These are phyloP conservation scores for Mastacembelus armatus DNA, from an alignment of 2,797 vertebrate genomes.

Conservation along the genomic window DNA sequence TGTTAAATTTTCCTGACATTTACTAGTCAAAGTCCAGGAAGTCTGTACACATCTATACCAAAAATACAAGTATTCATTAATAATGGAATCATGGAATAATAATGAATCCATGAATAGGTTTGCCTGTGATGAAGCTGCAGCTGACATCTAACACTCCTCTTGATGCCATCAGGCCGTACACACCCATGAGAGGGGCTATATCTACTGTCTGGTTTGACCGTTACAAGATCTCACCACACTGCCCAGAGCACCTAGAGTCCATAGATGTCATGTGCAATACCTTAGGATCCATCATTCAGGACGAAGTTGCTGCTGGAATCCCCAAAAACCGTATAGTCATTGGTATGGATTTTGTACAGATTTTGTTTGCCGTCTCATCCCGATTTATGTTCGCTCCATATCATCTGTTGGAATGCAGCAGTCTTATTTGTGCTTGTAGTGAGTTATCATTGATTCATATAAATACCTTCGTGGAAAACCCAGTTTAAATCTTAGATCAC, in stretches of 20 bases:
- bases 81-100: too few relatives aligned
- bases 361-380: too few relatives aligned
- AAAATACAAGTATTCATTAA: too few relatives aligned
- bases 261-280: slow-evolving; percentile 85
- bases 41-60: too few relatives aligned
- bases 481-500: too few relatives aligned
- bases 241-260: slow-evolving; percentile 89
- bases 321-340: slow-evolving; percentile 87
- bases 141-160: slow-evolving; percentile 18
- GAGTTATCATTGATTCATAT: too few relatives aligned
- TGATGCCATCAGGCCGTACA: slow-evolving; percentile 86
- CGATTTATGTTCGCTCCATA: neutral
- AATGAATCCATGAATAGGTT: too few relatives aligned
- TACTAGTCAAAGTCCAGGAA: too few relatives aligned
- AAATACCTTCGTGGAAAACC: too few relatives aligned
- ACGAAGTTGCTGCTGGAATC: slow-evolving; percentile 86
- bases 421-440: too few relatives aligned
- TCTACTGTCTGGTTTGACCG: slow-evolving; percentile 93
- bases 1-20: too few relatives aligned
- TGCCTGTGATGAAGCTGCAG: neutral
- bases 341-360: slow-evolving; percentile 79
- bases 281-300: slow-evolving; percentile 85
- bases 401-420: neutral
- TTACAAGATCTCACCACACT: slow-evolving; percentile 86
- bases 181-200: slow-evolving; percentile 85